Evolutionary conservation across 2,888 invertebrate genomes (phyloP).

Genomic region (Trichacis sp.): DNA sequence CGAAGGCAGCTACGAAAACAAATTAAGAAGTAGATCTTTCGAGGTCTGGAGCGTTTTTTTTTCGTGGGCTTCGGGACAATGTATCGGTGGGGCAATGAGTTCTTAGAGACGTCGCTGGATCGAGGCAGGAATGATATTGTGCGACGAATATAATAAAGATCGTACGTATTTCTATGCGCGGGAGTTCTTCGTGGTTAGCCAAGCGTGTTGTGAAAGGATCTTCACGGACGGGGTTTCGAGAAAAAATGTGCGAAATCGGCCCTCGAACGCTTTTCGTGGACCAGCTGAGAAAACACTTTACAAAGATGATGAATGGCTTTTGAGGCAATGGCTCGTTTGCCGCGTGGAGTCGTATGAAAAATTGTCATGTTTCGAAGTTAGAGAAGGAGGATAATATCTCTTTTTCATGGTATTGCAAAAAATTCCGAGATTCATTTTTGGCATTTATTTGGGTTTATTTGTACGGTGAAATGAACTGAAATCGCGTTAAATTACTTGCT

Average conservation of each 20-base stretch:
- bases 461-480: too few relatives aligned
- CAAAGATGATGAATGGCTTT: constrained; percentile 19
- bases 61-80: constrained; percentile 30
- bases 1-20: constrained; percentile 66
- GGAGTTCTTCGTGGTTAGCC: constrained; percentile 65
- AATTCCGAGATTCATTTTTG: too few relatives aligned
- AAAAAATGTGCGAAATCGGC: constrained; percentile 36
- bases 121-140: constrained; percentile 62
- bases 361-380: too few relatives aligned
- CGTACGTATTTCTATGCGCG: constrained; percentile 42
- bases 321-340: background rate
- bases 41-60: constrained; percentile 18
- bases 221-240: constrained; percentile 31
- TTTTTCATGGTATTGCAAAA: too few relatives aligned
- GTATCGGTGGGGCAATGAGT: constrained; percentile 33
- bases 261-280: constrained; percentile 56
- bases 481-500: too few relatives aligned
- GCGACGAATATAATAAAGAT: constrained; percentile 66
- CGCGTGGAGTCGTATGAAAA: too few relatives aligned
- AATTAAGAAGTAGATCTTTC: constrained; percentile 55
- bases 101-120: constrained; percentile 26
- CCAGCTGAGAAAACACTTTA: constrained; percentile 67
- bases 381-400: too few relatives aligned
- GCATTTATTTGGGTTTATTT: too few relatives aligned
- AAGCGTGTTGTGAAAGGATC: constrained; percentile 66